Evolutionary conservation across 2,113 vertebrate genomes (phyloP).

Genomic region (Drymodes brunneopygia): DNA sequence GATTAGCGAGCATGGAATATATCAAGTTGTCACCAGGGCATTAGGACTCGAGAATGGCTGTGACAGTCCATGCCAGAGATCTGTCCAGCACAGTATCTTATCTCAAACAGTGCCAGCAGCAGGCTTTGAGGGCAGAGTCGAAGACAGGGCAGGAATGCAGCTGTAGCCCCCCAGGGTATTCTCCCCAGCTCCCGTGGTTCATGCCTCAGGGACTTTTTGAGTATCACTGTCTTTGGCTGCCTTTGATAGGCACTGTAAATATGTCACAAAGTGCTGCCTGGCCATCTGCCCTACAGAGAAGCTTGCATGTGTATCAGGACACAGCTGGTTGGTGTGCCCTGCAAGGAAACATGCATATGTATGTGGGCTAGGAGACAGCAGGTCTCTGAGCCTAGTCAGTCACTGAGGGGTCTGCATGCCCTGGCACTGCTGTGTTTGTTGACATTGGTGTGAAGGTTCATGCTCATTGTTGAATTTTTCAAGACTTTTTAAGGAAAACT

Average conservation of each 20-base stretch:
- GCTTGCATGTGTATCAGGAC: not conserved
- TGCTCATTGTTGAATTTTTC: not conserved
- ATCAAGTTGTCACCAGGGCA: not conserved
- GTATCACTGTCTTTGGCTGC: not conserved
- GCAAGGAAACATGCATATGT: not conserved
- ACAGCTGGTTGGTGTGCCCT: not conserved
- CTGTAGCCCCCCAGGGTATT: not conserved
- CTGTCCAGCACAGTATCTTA: not conserved
- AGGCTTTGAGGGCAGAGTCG: not conserved
- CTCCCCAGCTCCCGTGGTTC: accelerated
- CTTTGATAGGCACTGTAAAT: not conserved
- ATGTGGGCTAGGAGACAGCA: not conserved
- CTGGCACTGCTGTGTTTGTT: not conserved
- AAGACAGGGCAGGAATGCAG: not conserved
- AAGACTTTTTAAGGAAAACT: not conserved
- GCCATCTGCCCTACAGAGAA: not conserved
- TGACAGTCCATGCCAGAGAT: not conserved
- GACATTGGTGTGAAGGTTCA: not conserved
- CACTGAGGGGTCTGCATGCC: accelerated
- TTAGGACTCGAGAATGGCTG: not conserved
- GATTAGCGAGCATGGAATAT: not conserved
- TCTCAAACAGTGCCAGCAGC: not conserved
- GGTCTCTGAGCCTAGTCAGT: not conserved
- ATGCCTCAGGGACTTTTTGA: not conserved
- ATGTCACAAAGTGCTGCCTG: not conserved